Evolutionary conservation across 2,888 invertebrate genomes (phyloP).

Genomic region (Cantharis rufa): DNA sequence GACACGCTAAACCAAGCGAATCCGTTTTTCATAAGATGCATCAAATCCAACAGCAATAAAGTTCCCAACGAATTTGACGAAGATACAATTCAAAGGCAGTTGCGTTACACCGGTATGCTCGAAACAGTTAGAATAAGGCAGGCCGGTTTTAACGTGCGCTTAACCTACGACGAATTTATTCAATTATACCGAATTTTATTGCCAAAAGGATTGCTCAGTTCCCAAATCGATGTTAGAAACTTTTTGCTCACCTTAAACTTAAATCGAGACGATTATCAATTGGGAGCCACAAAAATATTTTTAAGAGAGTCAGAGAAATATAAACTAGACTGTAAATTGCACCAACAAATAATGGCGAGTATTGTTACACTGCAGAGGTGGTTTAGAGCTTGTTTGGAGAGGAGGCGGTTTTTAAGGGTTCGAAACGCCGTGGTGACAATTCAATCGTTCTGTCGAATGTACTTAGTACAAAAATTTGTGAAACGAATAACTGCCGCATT

Average conservation of each 20-base stretch:
- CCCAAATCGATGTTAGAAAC: conserved; percentile 81
- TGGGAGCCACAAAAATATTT: conserved; percentile 87
- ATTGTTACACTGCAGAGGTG: conserved; percentile 91
- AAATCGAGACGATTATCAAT: conserved; percentile 88
- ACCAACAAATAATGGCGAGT: conserved; percentile 91
- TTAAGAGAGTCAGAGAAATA: conserved; percentile 93
- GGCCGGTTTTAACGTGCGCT: conserved; percentile 92
- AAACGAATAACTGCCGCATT: conserved; percentile 61
- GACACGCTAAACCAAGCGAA: conserved; percentile 89
- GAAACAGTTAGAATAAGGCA: conserved; percentile 94
- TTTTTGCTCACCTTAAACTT: conserved; percentile 84
- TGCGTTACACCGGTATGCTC: conserved; percentile 95
- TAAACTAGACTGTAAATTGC: conserved; percentile 87
- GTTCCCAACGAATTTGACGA: conserved; percentile 92
- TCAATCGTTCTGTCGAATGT: conserved; percentile 74
- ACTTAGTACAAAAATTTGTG: conserved; percentile 63
- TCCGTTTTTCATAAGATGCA: conserved; percentile 87
- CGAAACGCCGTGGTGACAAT: conserved; percentile 75
- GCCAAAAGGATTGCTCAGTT: conserved; percentile 84
- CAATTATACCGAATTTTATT: conserved; percentile 89
- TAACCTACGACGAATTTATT: conserved; percentile 93
- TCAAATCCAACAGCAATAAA: conserved; percentile 94
- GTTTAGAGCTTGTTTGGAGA: conserved; percentile 81
- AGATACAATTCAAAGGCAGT: conserved; percentile 86
- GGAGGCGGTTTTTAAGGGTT: conserved; percentile 76